phyloP scores from a whole-genome alignment of 2,113 vertebrate genomes.

The Scalopus aquaticus region DNA sequence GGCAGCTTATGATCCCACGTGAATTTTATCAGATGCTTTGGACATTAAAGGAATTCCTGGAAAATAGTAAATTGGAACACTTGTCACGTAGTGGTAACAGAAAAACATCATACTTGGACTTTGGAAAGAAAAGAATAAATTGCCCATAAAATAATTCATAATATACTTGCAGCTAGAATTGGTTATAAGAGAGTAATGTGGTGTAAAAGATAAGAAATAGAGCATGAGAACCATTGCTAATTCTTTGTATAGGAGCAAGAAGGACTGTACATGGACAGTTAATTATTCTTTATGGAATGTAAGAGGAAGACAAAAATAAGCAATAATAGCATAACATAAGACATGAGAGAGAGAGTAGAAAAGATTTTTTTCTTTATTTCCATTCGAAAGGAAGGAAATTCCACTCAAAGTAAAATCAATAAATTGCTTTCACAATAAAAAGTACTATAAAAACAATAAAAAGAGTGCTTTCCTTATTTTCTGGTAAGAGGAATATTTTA shows the following conservation, averaged over 20 bases:
- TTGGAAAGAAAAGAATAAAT: constrained; percentile 66
- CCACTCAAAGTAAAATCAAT: constrained; percentile 3
- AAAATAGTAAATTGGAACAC: constrained; percentile 68
- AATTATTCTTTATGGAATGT: not conserved
- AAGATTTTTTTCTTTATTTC: constrained; percentile 32
- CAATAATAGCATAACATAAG: not conserved
- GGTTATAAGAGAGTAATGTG: constrained; percentile 65
- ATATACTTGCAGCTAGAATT: constrained; percentile 60
- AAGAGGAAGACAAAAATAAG: constrained; percentile 36
- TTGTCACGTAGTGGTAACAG: constrained; percentile 15
- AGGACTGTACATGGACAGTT: constrained; percentile 42
- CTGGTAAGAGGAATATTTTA: not conserved
- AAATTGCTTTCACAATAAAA: constrained; percentile 2
- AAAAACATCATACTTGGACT: constrained; percentile 45
- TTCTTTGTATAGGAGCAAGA: constrained; percentile 28
- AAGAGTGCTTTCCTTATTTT: constrained; percentile 33
- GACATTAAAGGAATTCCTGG: constrained; percentile 72
- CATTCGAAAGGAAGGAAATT: not conserved
- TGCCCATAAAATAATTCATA: constrained; percentile 65
- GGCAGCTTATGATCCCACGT: constrained; percentile 60
- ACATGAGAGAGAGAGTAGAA: not conserved
- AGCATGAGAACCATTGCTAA: not conserved
- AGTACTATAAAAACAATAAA: not conserved
- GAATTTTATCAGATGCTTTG: constrained; percentile 73
- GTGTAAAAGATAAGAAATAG: constrained; percentile 66